A percentile compares a stretch with the other conserved stretches of the same genome.
These are phyloP conservation scores for Macrosiphum euphorbiae DNA, from an alignment of 2,888 invertebrate species.

Conservation along the genomic window DNA sequence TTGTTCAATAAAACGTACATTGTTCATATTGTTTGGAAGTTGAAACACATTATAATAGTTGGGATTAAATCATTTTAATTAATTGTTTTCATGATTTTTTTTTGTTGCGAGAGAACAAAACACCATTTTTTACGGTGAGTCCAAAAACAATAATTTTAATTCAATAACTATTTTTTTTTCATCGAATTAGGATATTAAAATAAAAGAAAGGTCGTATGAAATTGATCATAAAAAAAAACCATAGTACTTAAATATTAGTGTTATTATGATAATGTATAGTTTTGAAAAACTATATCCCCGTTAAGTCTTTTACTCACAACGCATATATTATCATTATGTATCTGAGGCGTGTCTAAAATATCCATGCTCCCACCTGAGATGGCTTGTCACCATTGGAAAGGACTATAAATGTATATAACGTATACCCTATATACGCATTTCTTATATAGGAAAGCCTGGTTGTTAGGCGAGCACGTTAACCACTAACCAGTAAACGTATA, in stretches of 20 bases:
- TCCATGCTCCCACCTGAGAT: neutral
- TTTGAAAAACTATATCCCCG: neutral
- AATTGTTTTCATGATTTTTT: neutral
- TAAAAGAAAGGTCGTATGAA: neutral
- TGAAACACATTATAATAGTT: neutral
- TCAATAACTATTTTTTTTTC: conserved; percentile 10
- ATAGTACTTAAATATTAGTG: neutral
- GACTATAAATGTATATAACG: neutral
- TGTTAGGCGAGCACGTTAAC: neutral
- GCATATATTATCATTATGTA: neutral
- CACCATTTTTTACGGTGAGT: neutral
- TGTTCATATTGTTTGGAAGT: neutral
- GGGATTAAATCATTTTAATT: conserved; percentile 15
- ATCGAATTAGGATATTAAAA: neutral
- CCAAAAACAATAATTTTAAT: conserved; percentile 23
- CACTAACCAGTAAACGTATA: neutral
- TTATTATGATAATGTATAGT: neutral
- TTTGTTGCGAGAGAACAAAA: neutral
- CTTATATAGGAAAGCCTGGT: neutral
- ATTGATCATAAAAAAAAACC: neutral
- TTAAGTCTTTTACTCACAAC: neutral
- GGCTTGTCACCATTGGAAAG: neutral
- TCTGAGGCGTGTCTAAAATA: neutral
- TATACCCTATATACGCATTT: neutral
- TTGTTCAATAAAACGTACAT: conserved; percentile 16